Base-by-base conservation (phyloP, 64 coral and sea anemone species). In the Orbicella faveolata region DNA sequence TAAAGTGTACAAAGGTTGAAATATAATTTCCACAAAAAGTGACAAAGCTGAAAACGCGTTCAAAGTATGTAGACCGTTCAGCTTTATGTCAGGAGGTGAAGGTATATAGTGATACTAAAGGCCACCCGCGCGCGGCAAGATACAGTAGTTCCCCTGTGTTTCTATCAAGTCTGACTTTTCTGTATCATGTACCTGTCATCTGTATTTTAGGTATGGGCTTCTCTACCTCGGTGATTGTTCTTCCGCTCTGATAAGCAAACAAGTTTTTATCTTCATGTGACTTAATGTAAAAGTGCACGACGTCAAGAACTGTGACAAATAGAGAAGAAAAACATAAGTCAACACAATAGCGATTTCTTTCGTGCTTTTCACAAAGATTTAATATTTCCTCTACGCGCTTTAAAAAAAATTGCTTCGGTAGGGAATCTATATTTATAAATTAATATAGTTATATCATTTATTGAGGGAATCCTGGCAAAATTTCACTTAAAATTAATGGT, bases 171-270 rank as follows among this genome's bases (percentile, higher is more conserved):
- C 20, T 63, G 62, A 30, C 30, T 30, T 30, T 30, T 4, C 39
- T 41, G 39, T 66, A 66, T 19, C 52, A 77, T 34, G 9, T 78
- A 78, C 76, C 76, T 78, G 39, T 21, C 76, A 78, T 78, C 23
- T 78, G 34, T 3, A 76, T 76, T 76, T 19, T 39, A 18, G 34
- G 37, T 18, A 44, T 2, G 4, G 74, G 74, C 10, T 75, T 75
- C 35, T 75, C 74, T 15, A 75, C 74, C 14, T 75, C 74, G 0
- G 12, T 75, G 34, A 78, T n/a, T 52, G 76, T 78, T 78, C 76
- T 78, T 54, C 76, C 76, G 44, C 76, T 78, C 44, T 78, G 76
- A 78, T 51, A 78, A 41, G 51, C 44, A 20, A 15, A 53, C 0
- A 53, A 21, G 7, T 78, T 52, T 9, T 37, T 21, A n/a, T 37